These are phyloP conservation scores for Galago senegalensis DNA, from an alignment of 2,797 vertebrate genomes.

Conservation along the genomic window DNA sequence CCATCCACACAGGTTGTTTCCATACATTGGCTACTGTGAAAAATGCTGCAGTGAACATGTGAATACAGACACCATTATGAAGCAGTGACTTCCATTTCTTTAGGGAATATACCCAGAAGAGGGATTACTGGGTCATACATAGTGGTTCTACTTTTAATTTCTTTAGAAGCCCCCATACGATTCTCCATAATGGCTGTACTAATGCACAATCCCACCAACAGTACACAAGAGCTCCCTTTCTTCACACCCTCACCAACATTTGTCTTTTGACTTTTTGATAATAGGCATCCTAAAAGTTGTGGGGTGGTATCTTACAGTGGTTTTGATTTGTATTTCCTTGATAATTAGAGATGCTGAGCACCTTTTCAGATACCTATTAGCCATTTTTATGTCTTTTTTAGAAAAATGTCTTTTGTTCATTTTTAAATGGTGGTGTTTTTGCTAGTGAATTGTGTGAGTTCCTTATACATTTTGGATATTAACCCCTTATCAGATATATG, in stretches of 20 bases:
- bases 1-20: background rate
- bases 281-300: background rate
- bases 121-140: background rate
- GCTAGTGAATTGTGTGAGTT: background rate
- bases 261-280: background rate
- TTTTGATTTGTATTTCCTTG: slow-evolving; percentile 15
- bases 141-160: background rate
- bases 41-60: background rate
- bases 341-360: background rate
- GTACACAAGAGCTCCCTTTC: background rate
- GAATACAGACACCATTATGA: background rate
- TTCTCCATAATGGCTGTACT: background rate
- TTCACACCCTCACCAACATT: background rate
- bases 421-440: background rate
- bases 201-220: background rate
- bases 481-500: background rate
- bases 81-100: slow-evolving; percentile 6
- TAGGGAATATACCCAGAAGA: background rate
- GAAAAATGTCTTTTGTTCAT: background rate
- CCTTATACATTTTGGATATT: background rate
- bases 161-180: background rate
- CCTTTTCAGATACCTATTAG: background rate
- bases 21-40: background rate
- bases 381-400: background rate
- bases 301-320: background rate